Conservation (phyloP, 2,888 invertebrate species). For the Petrophora chlorosata region DNA sequence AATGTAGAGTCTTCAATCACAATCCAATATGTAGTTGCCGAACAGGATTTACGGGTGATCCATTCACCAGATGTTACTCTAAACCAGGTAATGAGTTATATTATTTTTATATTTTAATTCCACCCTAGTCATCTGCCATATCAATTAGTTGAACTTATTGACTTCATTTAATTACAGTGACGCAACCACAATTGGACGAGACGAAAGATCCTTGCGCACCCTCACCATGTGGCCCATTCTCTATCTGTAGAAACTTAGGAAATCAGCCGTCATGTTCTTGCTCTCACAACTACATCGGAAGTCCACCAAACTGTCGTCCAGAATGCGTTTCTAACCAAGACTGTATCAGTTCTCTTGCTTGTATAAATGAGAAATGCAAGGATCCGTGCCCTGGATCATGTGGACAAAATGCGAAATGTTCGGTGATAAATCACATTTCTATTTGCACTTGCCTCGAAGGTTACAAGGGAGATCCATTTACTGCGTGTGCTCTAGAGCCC, state of each 20-base stretch:
- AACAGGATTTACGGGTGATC: slow-evolving; percentile 84
- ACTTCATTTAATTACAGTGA: slow-evolving; percentile 44
- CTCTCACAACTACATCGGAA: slow-evolving; percentile 83
- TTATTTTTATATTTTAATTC: not conserved
- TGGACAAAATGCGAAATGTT: slow-evolving; percentile 83
- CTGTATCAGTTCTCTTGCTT: slow-evolving; percentile 86
- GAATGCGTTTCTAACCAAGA: slow-evolving; percentile 87
- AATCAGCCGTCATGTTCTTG: slow-evolving; percentile 86
- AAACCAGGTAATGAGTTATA: slow-evolving; percentile 67
- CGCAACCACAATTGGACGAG: slow-evolving; percentile 65
- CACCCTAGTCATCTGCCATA: no score
- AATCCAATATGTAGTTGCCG: slow-evolving; percentile 88
- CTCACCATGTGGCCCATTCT: slow-evolving; percentile 87
- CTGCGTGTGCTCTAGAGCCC: slow-evolving; percentile 64
- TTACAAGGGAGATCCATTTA: slow-evolving; percentile 86
- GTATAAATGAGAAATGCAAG: slow-evolving; percentile 85
- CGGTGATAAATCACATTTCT: slow-evolving; percentile 85
- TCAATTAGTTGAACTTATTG: no score
- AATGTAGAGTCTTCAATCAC: slow-evolving; percentile 88
- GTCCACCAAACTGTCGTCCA: slow-evolving; percentile 87
- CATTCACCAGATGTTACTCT: slow-evolving; percentile 86
- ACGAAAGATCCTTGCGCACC: slow-evolving; percentile 85
- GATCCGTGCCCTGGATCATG: slow-evolving; percentile 89
- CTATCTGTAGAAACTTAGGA: slow-evolving; percentile 82
- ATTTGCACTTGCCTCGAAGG: slow-evolving; percentile 85